Base-by-base conservation (phyloP, 2,888 invertebrate genomes). In the Blera fallax region DNA sequence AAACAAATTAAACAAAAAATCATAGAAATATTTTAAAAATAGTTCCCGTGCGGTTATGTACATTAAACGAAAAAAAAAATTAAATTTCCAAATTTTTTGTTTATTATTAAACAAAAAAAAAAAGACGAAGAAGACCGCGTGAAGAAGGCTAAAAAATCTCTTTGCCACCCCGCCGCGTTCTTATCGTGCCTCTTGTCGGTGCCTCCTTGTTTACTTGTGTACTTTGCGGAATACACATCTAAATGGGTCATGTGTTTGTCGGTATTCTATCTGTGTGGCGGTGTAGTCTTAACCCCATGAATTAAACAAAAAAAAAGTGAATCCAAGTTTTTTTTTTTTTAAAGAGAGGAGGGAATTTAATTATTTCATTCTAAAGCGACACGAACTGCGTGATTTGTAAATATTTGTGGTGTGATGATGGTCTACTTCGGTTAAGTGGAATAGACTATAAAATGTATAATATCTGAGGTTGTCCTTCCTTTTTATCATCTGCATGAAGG, bases 331-430 rank as follows among this genome's bases (percentile, higher is more conserved):
- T 8, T 21, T 24, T 37, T 60, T 24, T 60, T 14, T 43, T 21
- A 21, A 1, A 18, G 16, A 40, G 37, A 48, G 6, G 29, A 32
- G 52, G 29, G 32, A 43, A 50, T 58, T 43, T 45, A 72, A 60
- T 60, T 72, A 58, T 45, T 60, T 37, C 16, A 62, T 62, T 60
- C 27, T 7, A 50, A 56, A 72, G 37, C 50, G 18, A 40, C 60
- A 60, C 60, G 60, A 73, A 52, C 60, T 62, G 52, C 62, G 73
- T 60, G 73, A 73, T 73, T 73, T 60, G 40, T 60, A 50, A 73
- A 73, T 40, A 73, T 50, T 73, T 27, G 27, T 64, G 48, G 48
- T 64, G 64, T 32, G 64, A 64, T n/a, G 18, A 18, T 29, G 43
- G 60, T 24, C 48, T 64, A 11, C 16, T 64, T 60, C 18, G 48